These are phyloP conservation scores for Cryptus viduatorius DNA, from an alignment of 2,888 invertebrate genomes.

Conservation along the genomic window DNA sequence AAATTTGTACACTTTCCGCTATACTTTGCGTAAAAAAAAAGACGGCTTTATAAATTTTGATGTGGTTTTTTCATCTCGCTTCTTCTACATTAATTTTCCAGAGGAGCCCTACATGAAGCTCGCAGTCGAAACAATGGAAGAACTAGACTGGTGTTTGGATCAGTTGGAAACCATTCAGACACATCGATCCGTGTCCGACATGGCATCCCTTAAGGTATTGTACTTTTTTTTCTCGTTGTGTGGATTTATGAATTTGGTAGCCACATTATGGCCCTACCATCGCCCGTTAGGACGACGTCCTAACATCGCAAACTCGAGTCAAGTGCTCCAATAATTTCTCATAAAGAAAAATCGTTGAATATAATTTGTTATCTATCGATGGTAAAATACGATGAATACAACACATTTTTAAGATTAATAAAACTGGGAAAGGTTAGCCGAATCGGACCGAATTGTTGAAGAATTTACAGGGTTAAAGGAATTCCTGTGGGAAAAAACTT, in stretches of 20 bases:
- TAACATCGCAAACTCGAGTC: neutral
- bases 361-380: neutral
- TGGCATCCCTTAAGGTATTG: slow-evolving; percentile 99
- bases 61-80: neutral
- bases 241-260: neutral
- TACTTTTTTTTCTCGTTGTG: slow-evolving; percentile 28
- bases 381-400: slow-evolving; percentile 11
- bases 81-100: slow-evolving; percentile 84
- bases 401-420: neutral
- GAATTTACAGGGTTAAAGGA: too few species aligned
- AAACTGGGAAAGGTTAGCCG: neutral
- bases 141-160: slow-evolving; percentile 99
- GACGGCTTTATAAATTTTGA: neutral
- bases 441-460: slow-evolving; percentile 6
- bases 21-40: neutral
- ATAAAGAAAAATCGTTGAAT: neutral
- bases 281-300: too few species aligned
- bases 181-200: slow-evolving; percentile 99
- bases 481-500: too few species aligned
- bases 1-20: neutral
- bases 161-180: slow-evolving; percentile 99
- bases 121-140: slow-evolving; percentile 98
- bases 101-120: slow-evolving; percentile 97
- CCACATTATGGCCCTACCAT: neutral
- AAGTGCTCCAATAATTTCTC: neutral